Percentiles rank a stretch among this genome's conserved stretches.
These are phyloP conservation scores for Camponotus vicinus DNA, from an alignment of 1,140 invertebrate genomes.

Conservation along the genomic window DNA sequence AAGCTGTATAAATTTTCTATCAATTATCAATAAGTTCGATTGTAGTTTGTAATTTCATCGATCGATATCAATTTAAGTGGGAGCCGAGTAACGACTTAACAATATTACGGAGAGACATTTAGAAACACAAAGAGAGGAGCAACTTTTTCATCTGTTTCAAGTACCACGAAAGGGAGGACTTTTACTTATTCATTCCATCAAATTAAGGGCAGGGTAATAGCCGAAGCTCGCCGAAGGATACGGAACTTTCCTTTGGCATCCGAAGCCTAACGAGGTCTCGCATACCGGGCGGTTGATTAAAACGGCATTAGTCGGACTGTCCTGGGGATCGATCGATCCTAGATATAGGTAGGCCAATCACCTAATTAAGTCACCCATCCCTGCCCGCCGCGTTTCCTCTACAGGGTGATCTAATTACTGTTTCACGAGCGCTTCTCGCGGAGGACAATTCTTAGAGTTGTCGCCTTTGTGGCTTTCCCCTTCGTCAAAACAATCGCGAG, in stretches of 20 bases:
- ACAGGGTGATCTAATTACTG: slow-evolving; percentile 81
- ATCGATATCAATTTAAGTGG: slow-evolving; percentile 5
- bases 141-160: slow-evolving; percentile 48
- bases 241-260: slow-evolving; percentile 42
- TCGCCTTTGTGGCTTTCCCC: slow-evolving; percentile 72
- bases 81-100: background rate
- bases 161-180: slow-evolving; percentile 41
- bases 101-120: slow-evolving; percentile 30
- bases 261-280: slow-evolving; percentile 54
- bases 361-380: slow-evolving; percentile 78
- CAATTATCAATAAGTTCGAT: background rate
- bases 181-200: slow-evolving; percentile 60
- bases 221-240: slow-evolving; percentile 34
- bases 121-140: slow-evolving; percentile 4
- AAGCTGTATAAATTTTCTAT: slow-evolving; percentile 2
- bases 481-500: slow-evolving; percentile 69
- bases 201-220: slow-evolving; percentile 29
- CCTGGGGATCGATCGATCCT: slow-evolving; percentile 68
- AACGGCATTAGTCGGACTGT: slow-evolving; percentile 76
- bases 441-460: slow-evolving; percentile 51
- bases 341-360: slow-evolving; percentile 77
- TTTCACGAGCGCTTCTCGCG: slow-evolving; percentile 73
- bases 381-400: slow-evolving; percentile 73
- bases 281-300: slow-evolving; percentile 75
- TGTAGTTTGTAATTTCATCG: background rate